phyloP scores from a whole-genome alignment of 2,113 vertebrate genomes.

The Albula glossodonta region DNA sequence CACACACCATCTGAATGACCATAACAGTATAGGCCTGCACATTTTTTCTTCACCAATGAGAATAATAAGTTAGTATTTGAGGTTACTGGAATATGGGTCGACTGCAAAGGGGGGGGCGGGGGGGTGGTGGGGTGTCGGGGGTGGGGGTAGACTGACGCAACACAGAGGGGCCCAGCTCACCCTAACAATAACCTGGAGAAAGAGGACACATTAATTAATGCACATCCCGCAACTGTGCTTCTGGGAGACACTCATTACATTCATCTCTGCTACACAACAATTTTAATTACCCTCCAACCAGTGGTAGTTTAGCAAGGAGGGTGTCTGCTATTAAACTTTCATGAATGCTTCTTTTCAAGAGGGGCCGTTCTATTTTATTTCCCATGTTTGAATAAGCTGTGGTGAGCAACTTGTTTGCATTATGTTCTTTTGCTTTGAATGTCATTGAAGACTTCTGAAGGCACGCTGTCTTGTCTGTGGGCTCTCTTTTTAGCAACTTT shows the following conservation, averaged over 20 bases:
- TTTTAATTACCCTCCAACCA: background rate
- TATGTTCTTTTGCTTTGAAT: background rate
- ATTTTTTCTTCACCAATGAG: background rate
- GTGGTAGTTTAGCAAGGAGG: background rate
- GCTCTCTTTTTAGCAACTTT: too few relatives aligned
- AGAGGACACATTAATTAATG: background rate
- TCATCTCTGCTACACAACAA: background rate
- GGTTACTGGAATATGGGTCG: background rate
- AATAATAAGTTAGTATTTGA: background rate
- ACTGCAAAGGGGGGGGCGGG: background rate
- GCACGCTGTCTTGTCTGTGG: too few relatives aligned
- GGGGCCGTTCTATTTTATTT: background rate
- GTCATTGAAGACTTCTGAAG: background rate
- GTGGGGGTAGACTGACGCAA: background rate
- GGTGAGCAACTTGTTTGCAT: background rate
- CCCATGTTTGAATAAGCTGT: background rate
- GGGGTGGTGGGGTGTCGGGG: too few relatives aligned
- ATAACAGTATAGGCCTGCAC: background rate
- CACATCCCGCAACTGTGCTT: background rate
- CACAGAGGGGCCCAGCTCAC: background rate
- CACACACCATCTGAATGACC: background rate
- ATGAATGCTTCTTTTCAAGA: background rate
- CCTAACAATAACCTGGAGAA: background rate
- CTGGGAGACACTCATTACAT: background rate
- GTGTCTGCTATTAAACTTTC: background rate